Evolutionary conservation across 2,797 vertebrate genomes (phyloP).

Genomic region (Diglossa cyanea): DNA sequence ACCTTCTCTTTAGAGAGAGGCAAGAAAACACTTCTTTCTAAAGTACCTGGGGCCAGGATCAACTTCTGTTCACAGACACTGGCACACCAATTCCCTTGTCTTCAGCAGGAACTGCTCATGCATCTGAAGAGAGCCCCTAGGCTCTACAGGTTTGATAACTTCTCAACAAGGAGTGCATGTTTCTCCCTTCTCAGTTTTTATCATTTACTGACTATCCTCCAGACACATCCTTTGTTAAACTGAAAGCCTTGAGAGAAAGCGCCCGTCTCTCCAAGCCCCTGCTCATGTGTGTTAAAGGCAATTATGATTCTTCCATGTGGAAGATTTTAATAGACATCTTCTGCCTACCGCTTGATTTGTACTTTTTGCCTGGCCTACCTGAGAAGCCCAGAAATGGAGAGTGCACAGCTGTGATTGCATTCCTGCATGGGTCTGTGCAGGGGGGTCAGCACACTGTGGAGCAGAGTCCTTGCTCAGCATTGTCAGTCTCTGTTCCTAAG

Average conservation of each 20-base stretch:
- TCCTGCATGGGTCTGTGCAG: background rate
- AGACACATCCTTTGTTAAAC: background rate
- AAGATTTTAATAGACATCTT: background rate
- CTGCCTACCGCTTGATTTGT: background rate
- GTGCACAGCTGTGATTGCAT: rapidly evolving
- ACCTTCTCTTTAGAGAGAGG: background rate
- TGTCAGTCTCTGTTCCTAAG: background rate
- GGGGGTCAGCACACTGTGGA: background rate
- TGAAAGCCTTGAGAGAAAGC: background rate
- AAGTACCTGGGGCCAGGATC: background rate
- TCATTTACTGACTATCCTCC: background rate
- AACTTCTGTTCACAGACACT: background rate
- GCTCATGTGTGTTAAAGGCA: background rate
- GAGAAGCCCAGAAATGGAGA: background rate
- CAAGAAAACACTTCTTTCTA: background rate
- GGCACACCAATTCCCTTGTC: background rate
- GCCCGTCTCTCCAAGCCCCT: background rate
- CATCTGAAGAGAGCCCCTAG: background rate
- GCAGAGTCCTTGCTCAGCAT: background rate
- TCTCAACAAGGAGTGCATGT: background rate
- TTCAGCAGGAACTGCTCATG: background rate
- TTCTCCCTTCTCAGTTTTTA: background rate
- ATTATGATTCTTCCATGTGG: background rate
- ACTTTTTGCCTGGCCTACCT: background rate
- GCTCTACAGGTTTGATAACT: slow-evolving; percentile 7